Evolutionary conservation across 2,113 vertebrate species (phyloP), one percentile per base, ranked within the genome.

Genomic region (Brachionichthys hirsutus): DNA sequence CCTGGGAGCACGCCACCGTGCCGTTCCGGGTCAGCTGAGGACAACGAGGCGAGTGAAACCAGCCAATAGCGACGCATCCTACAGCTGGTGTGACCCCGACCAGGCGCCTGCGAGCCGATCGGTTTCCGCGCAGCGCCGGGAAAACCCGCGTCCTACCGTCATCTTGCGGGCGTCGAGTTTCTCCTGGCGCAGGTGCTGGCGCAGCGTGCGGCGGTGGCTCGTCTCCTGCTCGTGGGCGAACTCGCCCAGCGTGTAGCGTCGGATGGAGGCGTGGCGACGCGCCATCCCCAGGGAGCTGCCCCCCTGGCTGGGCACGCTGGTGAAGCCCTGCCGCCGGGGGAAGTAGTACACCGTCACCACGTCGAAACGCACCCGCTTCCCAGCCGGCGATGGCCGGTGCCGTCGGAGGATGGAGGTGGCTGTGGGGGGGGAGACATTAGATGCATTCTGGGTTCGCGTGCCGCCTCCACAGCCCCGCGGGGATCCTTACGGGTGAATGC

Each of bases 261-360:
- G 91, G 20, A 97, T 93, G 15, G 93, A 94, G 80, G 92, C 95
- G 88, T 98, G 97, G 66, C 93, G 93, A 0, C 91, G 93, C 9
- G 95, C 95, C 97, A 99, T 99, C 74, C 97, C 97, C 87, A 99
- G 89, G 8, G 96, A 98, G 88, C 97, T 99, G 70, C 97, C 97
- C 0, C 97, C 97, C 24, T 98, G 96, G 84, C 97, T 99, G 88
- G 97, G 97, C 68, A 99, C 97, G 2, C 97, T 98, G 83, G 96
- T 99, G 86, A 99, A 99, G n/a, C 97, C 97, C 87, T 99, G 97
- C 55, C 93, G 93, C 24, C 95, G 91, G 35, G 95, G 94, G 17
- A 99, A 99, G 90, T 98, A 98, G 77, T 95, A 99, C 1, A 98
- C 96, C 0, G 96, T 99, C 85, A 99, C 97, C 64, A 95, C 92